Base-by-base conservation (phyloP, 1,140 invertebrate genomes). In the Caenorhabditis brenneri region DNA sequence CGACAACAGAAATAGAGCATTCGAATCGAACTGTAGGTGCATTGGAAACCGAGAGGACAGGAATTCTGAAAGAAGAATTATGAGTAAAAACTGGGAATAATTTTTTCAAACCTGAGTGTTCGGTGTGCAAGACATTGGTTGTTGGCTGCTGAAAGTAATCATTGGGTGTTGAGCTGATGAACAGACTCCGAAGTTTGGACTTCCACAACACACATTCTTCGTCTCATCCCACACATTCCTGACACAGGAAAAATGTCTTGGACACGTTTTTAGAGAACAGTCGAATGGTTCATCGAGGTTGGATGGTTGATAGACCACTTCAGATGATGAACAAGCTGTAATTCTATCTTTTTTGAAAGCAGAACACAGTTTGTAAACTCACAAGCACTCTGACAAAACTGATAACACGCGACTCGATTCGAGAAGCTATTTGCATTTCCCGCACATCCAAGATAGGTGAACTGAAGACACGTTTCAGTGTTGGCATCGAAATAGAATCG, bases 341-440 rank as follows among this genome's bases (percentile, higher is more conserved):
- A 83, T 39, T 27, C 7, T 4, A n/a, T 16, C 53, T 12, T 48
- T 49, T 79, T 27, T 6, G 6, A 10, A 16, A 39, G 22, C 12
- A 12, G 22, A n/a, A 22, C 24, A 6, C 48, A n/a, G 31, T 16
- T 39, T 22, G 0, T 1, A 4, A 6, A 31, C 79, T 80, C 16
- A 83, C 82, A 65, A n/a, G 82, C 82, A 24, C 69, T 79, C 31
- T 83, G 82, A 74, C 84, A 86, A 42, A 74, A 85, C 31, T 82
- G 74, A 51, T 85, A 79, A 29, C 84, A 86, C 4, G 84, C 81
- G 7, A 74, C 81, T n/a, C 74, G 36, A 22, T 65, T 84, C 12
- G 79, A 31, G 33, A 86, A 86, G 29, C 84, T 86, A 55, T 86
- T 86, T 19, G 74, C 58, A 60, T 86, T 86, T 29, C 85, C 85